These are phyloP conservation scores for Galerucella calmariensis DNA, from an alignment of 2,888 invertebrate species.

Conservation along the genomic window DNA sequence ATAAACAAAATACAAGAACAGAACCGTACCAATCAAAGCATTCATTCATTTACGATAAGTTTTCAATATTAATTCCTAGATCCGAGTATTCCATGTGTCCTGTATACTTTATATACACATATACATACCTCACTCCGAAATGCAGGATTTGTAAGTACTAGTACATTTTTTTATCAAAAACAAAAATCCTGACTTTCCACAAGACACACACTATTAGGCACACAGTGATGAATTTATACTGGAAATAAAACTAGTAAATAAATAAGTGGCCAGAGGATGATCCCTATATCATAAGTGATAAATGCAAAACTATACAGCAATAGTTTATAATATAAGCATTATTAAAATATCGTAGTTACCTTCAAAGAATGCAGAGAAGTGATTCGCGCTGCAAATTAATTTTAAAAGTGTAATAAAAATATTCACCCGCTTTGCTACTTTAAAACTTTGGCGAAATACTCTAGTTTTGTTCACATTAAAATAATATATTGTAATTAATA, in stretches of 20 bases:
- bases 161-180: conserved; percentile 27
- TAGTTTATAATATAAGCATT: not conserved
- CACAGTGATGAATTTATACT: conserved; percentile 31
- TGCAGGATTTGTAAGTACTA: conserved; percentile 25
- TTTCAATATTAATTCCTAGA: not conserved
- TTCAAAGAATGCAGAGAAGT: not conserved
- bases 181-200: conserved; percentile 25
- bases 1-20: not conserved
- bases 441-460: too few relatives aligned
- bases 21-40: not conserved
- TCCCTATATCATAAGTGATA: conserved; percentile 13
- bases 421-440: not conserved
- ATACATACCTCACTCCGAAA: conserved; percentile 29
- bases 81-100: not conserved
- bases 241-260: conserved; percentile 30
- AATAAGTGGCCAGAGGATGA: conserved; percentile 12
- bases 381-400: not conserved
- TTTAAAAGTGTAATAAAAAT: not conserved
- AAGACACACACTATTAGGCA: conserved; percentile 27
- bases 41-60: not conserved
- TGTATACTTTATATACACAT: conserved; percentile 19
- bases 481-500: too few relatives aligned
- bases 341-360: not conserved
- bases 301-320: conserved; percentile 13
- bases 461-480: too few relatives aligned